Conservation (phyloP, 2,888 invertebrate genomes). For the Acronicta leporina region DNA sequence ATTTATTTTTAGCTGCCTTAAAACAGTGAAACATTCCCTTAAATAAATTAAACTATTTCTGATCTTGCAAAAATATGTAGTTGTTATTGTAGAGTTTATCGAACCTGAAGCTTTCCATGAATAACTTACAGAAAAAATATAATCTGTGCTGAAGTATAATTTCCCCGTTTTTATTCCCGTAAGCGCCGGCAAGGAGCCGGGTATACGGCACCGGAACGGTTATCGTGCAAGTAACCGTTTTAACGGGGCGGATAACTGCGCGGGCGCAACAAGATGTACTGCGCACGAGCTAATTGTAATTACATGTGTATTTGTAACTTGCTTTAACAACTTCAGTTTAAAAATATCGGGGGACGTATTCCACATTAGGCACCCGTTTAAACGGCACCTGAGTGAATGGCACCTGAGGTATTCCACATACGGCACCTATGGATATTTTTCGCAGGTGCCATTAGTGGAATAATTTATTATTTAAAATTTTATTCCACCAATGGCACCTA, state of each 20-base stretch:
- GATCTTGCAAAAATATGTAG: no score
- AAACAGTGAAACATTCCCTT: no score
- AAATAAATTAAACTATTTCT: no score
- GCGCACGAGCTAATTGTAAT: slow-evolving; percentile 50
- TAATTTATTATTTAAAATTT: no score
- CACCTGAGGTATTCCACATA: no score
- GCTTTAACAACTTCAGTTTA: slow-evolving; percentile 34
- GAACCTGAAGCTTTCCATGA: background rate
- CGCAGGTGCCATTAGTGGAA: no score
- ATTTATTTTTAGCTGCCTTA: no score
- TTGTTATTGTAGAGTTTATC: no score
- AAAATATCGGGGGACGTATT: slow-evolving; percentile 17
- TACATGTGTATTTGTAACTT: slow-evolving; percentile 43
- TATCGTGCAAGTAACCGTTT: slow-evolving; percentile 50
- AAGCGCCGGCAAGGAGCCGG: slow-evolving; percentile 15
- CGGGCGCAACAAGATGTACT: slow-evolving; percentile 31
- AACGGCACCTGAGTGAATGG: no score
- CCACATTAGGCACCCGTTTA: no score
- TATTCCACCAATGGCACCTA: no score
- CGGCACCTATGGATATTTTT: no score
- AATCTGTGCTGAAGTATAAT: slow-evolving; percentile 12
- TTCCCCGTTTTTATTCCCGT: slow-evolving; percentile 43
- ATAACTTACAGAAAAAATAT: slow-evolving; percentile 12
- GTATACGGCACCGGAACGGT: slow-evolving; percentile 46
- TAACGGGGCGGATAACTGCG: slow-evolving; percentile 57